A percentile compares a stretch with the other conserved stretches of the same genome.
Conservation (phyloP, 53 echinoderm and acorn worm genomes). For the Stichopus horrens region DNA sequence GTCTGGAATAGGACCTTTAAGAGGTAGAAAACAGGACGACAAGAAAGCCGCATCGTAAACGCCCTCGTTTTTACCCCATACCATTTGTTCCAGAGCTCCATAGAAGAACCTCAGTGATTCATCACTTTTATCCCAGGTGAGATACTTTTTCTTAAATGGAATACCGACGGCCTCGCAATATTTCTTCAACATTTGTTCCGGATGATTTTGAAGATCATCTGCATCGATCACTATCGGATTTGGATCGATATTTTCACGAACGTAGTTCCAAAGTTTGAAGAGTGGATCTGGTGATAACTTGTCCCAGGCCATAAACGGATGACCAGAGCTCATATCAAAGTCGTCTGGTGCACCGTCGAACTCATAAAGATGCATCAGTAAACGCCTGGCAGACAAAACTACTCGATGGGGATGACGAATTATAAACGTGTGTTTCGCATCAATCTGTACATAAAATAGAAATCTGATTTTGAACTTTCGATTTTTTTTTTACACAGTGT, state of each 20-base stretch:
- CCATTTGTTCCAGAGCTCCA: slow-evolving; percentile 27
- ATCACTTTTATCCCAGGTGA: not conserved
- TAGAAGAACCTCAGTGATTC: slow-evolving; percentile 27
- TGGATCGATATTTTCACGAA: slow-evolving; percentile 33
- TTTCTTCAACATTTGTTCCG: slow-evolving; percentile 25
- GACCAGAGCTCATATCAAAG: slow-evolving; percentile 13
- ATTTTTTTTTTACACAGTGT: no score
- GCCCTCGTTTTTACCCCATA: slow-evolving; percentile 30
- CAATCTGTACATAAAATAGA: not conserved
- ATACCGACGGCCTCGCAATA: slow-evolving; percentile 32
- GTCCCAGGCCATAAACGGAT: slow-evolving; percentile 42
- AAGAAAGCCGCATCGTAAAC: slow-evolving; percentile 26
- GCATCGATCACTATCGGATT: slow-evolving; percentile 43
- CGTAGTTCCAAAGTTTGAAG: slow-evolving; percentile 25
- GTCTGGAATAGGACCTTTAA: not conserved
- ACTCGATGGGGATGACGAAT: slow-evolving; percentile 7
- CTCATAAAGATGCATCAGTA: not conserved
- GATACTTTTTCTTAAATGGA: slow-evolving; percentile 12
- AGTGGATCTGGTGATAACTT: slow-evolving; percentile 27
- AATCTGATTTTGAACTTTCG: no score
- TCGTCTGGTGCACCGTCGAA: slow-evolving; percentile 2
- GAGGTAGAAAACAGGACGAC: not conserved
- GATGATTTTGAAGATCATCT: slow-evolving; percentile 39
- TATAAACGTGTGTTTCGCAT: slow-evolving; percentile 29
- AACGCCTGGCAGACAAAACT: not conserved